phyloP scores from a whole-genome alignment of 2,797 vertebrate genomes.

The Cossypha niveicapilla region DNA sequence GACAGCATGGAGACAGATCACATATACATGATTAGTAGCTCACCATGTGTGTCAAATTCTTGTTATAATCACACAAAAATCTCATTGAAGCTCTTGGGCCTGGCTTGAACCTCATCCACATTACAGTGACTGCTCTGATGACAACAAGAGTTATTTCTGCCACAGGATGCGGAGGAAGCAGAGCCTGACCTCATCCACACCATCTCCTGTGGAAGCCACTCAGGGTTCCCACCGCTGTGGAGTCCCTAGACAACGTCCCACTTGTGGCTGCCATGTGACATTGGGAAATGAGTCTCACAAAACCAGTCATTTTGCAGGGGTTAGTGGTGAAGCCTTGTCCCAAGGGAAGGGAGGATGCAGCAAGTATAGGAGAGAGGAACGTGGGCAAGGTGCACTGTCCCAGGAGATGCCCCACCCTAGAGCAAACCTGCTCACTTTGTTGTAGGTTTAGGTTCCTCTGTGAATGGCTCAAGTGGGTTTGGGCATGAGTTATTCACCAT shows the following conservation, averaged over 20 bases:
- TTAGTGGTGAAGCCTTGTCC: not conserved
- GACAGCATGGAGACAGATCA: not conserved
- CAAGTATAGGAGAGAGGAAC: accelerated
- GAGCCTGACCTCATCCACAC: not conserved
- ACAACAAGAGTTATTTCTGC: constrained; percentile 44
- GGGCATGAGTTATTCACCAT: not conserved
- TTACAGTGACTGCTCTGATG: not conserved
- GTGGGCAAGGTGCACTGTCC: accelerated
- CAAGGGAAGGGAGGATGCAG: not conserved
- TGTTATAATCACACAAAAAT: constrained; percentile 46
- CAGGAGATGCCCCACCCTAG: not conserved
- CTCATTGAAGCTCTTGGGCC: constrained; percentile 21
- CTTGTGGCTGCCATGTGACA: accelerated
- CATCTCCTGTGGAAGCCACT: not conserved
- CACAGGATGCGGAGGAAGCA: not conserved
- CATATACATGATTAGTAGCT: not conserved
- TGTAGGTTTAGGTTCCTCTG: not conserved
- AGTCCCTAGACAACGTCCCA: not conserved
- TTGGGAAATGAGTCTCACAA: not conserved
- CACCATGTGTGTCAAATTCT: constrained; percentile 15
- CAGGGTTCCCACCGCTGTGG: not conserved
- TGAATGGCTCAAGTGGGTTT: not conserved
- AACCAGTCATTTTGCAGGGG: not conserved
- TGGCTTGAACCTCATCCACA: not conserved
- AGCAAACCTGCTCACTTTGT: not conserved